A percentile compares a stretch with the other conserved stretches of the same genome.
phyloP scores from a whole-genome alignment of 2,888 invertebrate species.

The Agonopterix alstromeriana region DNA sequence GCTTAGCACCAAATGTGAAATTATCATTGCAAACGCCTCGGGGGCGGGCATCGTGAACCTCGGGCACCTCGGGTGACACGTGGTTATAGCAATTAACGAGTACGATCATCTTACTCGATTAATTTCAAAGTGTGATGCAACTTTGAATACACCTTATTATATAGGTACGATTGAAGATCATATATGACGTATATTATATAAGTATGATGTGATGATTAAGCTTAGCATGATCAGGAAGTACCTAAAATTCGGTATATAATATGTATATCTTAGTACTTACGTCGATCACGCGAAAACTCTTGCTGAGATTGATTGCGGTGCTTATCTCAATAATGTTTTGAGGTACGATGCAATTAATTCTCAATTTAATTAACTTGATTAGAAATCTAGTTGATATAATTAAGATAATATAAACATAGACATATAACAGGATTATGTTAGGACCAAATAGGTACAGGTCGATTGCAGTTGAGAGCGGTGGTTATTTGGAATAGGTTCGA shows the following conservation, averaged over 20 bases:
- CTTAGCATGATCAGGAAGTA: no score
- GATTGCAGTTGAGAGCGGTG: no score
- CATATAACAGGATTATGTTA: constrained; percentile 22
- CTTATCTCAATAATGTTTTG: background rate
- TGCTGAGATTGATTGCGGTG: background rate
- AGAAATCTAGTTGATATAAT: constrained; percentile 27
- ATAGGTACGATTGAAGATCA: no score
- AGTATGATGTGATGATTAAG: no score
- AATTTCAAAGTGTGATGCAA: no score
- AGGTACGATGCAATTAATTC: constrained; percentile 23
- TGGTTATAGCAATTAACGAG: constrained; percentile 36
- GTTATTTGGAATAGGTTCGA: no score
- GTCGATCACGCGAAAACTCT: no score
- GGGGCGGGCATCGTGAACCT: constrained; percentile 24
- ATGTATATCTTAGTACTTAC: no score
- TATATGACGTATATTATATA: no score
- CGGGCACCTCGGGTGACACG: constrained; percentile 28
- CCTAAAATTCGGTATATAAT: no score
- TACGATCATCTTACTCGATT: no score
- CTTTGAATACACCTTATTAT: background rate
- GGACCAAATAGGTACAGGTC: constrained; percentile 26
- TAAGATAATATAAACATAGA: constrained; percentile 25
- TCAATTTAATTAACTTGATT: constrained; percentile 30
- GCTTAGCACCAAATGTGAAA: constrained; percentile 49
- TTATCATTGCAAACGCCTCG: constrained; percentile 32